phyloP scores from a whole-genome alignment of 2,797 vertebrate genomes.

The Coregonus suidteri region DNA sequence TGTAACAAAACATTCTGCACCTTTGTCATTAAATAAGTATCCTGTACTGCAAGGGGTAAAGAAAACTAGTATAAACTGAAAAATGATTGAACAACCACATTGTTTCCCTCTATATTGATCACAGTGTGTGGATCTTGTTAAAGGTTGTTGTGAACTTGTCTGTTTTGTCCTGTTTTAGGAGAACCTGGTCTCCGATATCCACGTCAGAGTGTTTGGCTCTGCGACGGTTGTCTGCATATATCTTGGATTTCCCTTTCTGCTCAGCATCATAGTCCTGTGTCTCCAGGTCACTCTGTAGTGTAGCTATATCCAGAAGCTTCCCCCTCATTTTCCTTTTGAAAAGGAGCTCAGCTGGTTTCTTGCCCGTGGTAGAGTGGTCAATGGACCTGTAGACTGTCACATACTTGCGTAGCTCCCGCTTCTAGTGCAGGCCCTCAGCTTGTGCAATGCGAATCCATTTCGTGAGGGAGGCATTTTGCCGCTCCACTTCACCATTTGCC shows the following conservation, averaged over 20 bases:
- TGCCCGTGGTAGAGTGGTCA: conserved; percentile 15
- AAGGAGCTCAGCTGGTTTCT: conserved; percentile 18
- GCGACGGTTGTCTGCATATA: conserved; percentile 11
- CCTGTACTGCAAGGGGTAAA: no score
- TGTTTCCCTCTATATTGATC: no score
- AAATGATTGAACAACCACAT: no score
- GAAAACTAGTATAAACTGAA: no score
- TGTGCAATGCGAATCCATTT: conserved; percentile 19
- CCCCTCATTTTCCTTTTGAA: conserved; percentile 31
- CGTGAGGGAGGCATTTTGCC: conserved; percentile 20
- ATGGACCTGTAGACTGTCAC: conserved; percentile 12
- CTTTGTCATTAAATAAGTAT: no score
- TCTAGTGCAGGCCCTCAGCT: conserved; percentile 21
- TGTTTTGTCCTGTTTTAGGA: no score
- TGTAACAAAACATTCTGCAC: no score
- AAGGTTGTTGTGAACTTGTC: no score
- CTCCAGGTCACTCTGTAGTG: conserved; percentile 19
- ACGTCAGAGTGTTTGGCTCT: conserved; percentile 16
- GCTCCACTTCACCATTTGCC: conserved; percentile 19
- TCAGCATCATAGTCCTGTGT: conserved; percentile 18
- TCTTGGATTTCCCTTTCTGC: conserved; percentile 12
- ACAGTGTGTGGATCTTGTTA: no score
- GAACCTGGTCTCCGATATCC: background rate
- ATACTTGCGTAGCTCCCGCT: conserved; percentile 17
- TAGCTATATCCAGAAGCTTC: conserved; percentile 13